These are phyloP conservation scores for Piliocolobus tephrosceles DNA, from an alignment of 2,113 vertebrate genomes.

Conservation along the genomic window DNA sequence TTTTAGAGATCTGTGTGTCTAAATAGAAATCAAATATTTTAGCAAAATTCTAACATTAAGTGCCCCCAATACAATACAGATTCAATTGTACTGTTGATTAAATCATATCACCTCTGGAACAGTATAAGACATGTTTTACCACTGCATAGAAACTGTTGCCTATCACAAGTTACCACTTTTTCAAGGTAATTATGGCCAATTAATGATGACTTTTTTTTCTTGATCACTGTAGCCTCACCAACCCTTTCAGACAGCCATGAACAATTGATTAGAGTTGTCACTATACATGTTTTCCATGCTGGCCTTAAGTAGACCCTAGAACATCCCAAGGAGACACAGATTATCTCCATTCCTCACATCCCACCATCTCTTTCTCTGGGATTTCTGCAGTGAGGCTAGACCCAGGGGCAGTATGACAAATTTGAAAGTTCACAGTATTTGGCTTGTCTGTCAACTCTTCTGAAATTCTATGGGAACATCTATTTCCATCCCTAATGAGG, in stretches of 20 bases:
- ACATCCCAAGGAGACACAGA: not conserved
- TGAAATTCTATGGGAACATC: not conserved
- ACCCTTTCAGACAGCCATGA: not conserved
- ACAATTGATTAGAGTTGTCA: not conserved
- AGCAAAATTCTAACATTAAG: not conserved
- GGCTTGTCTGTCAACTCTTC: not conserved
- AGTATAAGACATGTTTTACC: not conserved
- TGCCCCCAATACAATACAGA: not conserved
- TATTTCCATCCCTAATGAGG: not conserved
- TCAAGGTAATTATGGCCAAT: not conserved
- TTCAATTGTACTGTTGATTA: not conserved
- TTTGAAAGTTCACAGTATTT: constrained; percentile 5
- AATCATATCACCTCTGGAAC: not conserved
- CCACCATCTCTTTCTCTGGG: not conserved
- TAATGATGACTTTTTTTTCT: not conserved
- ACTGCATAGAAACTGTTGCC: not conserved
- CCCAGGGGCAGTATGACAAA: not conserved
- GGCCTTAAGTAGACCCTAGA: not conserved
- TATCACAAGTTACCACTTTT: not conserved
- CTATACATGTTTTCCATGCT: not conserved
- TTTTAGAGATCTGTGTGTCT: not conserved
- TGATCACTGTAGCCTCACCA: not conserved
- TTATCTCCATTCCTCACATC: not conserved
- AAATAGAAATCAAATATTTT: constrained; percentile 15
- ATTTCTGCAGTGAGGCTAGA: not conserved